These are phyloP conservation scores for Clarias macrocephalus DNA, from an alignment of 2,113 vertebrate species.

Conservation along the genomic window DNA sequence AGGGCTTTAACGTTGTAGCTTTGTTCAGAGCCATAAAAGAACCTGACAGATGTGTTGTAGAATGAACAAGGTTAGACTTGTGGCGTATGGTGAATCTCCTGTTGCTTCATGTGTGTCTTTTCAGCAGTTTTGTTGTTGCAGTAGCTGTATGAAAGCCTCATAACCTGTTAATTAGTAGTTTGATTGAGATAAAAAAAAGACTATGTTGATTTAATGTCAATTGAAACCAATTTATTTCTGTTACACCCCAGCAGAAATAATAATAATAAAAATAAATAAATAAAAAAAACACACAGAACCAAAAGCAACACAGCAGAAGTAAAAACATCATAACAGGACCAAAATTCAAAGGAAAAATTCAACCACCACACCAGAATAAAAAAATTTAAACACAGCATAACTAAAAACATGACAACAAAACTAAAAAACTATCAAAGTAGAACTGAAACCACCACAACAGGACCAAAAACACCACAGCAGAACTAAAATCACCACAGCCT, in stretches of 20 bases:
- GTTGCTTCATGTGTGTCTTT: neutral
- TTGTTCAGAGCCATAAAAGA: constrained; percentile 12
- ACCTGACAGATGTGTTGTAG: neutral
- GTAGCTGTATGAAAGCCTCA: neutral
- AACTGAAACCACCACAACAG: neutral
- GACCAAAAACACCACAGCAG: neutral
- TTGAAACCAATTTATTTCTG: neutral
- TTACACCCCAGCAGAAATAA: neutral
- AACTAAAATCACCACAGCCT: neutral
- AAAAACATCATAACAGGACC: neutral
- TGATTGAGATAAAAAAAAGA: neutral
- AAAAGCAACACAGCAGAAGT: neutral
- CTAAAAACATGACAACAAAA: neutral
- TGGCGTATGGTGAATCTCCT: neutral
- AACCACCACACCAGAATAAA: neutral
- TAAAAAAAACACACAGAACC: neutral
- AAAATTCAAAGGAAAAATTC: neutral
- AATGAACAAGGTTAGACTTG: neutral
- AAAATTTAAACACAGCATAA: neutral
- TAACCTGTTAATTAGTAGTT: neutral
- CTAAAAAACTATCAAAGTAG: neutral
- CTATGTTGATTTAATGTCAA: neutral
- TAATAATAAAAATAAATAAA: neutral
- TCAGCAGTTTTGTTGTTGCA: neutral
- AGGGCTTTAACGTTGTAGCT: constrained; percentile 16